Base-by-base conservation (phyloP, 35 echinoderm and acorn worm genomes). In the Lytechinus pictus region DNA sequence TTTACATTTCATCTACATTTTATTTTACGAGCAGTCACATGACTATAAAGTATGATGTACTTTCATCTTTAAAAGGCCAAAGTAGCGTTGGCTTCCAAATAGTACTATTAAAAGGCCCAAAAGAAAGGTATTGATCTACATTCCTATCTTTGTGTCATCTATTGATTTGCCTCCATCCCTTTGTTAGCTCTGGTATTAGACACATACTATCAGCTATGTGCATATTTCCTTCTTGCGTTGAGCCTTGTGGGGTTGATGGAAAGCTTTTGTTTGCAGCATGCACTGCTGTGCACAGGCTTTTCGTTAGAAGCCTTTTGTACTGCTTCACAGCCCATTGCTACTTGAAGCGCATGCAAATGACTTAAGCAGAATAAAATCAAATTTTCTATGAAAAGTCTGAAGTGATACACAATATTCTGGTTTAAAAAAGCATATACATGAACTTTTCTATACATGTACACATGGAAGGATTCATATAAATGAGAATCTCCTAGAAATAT, bases 61-160 rank as follows among this genome's bases (percentile, higher is more conserved):
- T 44, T 58, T 58, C 13, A 58, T 58, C 56, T 51, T 88, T 88
- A 27, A 88, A 52, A 12, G 88, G 88, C 52, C 24, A 90, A 44
- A 90, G 88, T 90, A 54, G 52, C 88, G 28, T 90, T 52, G 88
- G 88, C 28, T 44, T 54, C 88, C 28, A 90, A 90, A 90, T 90
- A 90, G 88, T 90, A 28, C 88, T 52, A 44, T 90, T 90, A 90
- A 90, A 44, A 90, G 52, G 88, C 10, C 29, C 52, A 44, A 90
- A 90, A 52, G 88, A 52, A 12, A 27, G 52, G 10, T 54, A 90
- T 90, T 54, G 88, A 90, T 90, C 88, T 52, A 54, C 28, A 90
- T 90, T 90, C 88, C 88, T 90, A 54, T 54, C 52, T 52, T 90
- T 90, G 88, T 90, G 88, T 54, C 88, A 52, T 44, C 88, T 90